Percentiles rank a stretch among this genome's conserved stretches.
Conservation (phyloP, 2,797 vertebrate species). For the Linurgus olivaceus region DNA sequence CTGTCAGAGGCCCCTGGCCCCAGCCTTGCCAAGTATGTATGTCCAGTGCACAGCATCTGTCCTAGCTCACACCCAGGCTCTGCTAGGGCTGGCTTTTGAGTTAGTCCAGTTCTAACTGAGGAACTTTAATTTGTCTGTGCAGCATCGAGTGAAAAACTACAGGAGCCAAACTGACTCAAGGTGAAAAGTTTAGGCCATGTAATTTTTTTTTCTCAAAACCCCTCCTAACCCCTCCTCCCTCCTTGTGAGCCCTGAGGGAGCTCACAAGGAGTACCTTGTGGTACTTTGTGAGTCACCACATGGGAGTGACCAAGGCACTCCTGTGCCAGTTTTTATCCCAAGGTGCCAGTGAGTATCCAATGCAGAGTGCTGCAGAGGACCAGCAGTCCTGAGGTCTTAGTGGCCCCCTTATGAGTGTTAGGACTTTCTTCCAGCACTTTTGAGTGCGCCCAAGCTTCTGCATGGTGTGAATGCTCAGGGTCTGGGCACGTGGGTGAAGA, state of each 20-base stretch:
- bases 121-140: not conserved
- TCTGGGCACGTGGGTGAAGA: not conserved
- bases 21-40: not conserved
- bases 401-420: not conserved
- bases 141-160: not conserved
- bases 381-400: not conserved
- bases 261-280: too few relatives aligned
- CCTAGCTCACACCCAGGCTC: not conserved
- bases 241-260: not conserved
- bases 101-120: fast-evolving
- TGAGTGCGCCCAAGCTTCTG: not conserved
- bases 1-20: not conserved
- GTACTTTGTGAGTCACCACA: not conserved
- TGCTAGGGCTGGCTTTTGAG: not conserved
- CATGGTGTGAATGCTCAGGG: not conserved
- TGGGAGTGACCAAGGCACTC: not conserved
- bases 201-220: not conserved
- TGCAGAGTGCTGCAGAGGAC: not conserved
- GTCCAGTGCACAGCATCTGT: not conserved
- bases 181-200: not conserved
- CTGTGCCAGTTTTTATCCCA: not conserved
- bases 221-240: not conserved
- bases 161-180: not conserved
- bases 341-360: not conserved
- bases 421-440: not conserved